These are phyloP conservation scores for Sycobia sp. DNA, from an alignment of 1,140 invertebrate genomes.

Conservation along the genomic window DNA sequence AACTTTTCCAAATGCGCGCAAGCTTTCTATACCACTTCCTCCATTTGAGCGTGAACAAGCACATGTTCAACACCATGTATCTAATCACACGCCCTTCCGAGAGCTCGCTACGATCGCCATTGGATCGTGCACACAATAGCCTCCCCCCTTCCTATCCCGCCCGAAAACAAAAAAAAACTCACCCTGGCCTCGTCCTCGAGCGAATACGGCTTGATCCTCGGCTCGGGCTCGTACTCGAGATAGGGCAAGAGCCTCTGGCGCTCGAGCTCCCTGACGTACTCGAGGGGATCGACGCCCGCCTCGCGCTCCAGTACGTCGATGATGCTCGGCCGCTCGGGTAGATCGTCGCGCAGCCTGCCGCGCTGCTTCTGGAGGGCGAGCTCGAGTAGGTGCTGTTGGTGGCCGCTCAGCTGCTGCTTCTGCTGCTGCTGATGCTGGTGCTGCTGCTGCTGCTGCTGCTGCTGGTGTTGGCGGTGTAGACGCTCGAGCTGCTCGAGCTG, in stretches of 20 bases:
- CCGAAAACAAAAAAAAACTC: no score
- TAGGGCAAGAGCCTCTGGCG: constrained; percentile 19
- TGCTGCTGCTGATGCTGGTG: constrained; percentile 31
- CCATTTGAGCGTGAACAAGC: no score
- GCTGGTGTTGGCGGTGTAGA: constrained; percentile 23
- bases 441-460: not conserved
- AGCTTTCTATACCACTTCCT: no score
- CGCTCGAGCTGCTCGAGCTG: constrained; percentile 43
- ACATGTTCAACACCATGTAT: no score
- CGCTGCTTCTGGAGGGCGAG: constrained; percentile 38
- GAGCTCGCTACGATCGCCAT: no score
- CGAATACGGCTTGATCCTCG: not conserved
- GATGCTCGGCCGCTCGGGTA: constrained; percentile 39
- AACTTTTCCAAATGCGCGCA: no score
- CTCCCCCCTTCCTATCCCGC: no score
- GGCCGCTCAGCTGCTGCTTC: constrained; percentile 37
- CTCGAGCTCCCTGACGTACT: constrained; percentile 16
- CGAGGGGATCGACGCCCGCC: constrained; percentile 10
- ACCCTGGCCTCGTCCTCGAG: constrained; percentile 17
- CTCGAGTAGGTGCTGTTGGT: constrained; percentile 41
- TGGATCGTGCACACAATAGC: no score
- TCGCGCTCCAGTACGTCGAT: constrained; percentile 33
- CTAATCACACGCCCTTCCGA: no score
- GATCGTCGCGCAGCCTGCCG: constrained; percentile 34
- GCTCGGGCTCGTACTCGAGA: constrained; percentile 8